Evolutionary conservation across 1,140 invertebrate species (phyloP), one percentile per base, ranked within the genome.

Genomic region (Drosophila willistoni): DNA sequence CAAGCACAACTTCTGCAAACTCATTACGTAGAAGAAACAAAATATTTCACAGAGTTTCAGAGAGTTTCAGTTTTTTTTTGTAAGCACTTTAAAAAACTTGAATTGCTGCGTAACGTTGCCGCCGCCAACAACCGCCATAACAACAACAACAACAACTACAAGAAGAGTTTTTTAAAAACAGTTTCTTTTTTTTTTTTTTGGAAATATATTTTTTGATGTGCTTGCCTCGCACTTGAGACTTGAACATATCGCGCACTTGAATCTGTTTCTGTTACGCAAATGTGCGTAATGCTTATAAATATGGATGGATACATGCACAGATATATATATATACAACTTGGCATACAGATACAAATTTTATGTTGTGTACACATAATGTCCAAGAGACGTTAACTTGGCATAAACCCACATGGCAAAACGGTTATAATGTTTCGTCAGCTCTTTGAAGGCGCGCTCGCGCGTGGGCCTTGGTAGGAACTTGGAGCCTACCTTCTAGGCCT

Each of bases 181-280:
- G 73, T 83, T 79, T 79, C 36, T 39, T 39, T 13, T 39, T 39
- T 39, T 12, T 12, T 77, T 61, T 78, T 44, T 44, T 68, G 54
- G 47, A n/a, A 33, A 56, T 25, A 25, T 19, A n/a, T 47, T 64
- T 42, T 34, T 29, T 44, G 71, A 75, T 76, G 75, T 78, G 75
- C 77, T 65, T 19, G 61, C 34, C 47, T 66, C 60, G 77, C 74
- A 78, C 82, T 87, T 65, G 83, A 87, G 83, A 82, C 79, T 67
- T 72, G 68, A 59, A 68, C 71, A 64, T 79, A 89, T 89, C 85
- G 84, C 81, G 80, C 67, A 90, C 85, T 84, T 90, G 81, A 89
- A 89, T 84, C 84, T 73, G 85, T 90, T 89, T 84, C 84, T 73
- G 84, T 90, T 89, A 89, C 85, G 85, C 85, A 90, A 89, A 90